Evolutionary conservation across 2,113 vertebrate species (phyloP).

Genomic region (Neodontobutis hainanensis): DNA sequence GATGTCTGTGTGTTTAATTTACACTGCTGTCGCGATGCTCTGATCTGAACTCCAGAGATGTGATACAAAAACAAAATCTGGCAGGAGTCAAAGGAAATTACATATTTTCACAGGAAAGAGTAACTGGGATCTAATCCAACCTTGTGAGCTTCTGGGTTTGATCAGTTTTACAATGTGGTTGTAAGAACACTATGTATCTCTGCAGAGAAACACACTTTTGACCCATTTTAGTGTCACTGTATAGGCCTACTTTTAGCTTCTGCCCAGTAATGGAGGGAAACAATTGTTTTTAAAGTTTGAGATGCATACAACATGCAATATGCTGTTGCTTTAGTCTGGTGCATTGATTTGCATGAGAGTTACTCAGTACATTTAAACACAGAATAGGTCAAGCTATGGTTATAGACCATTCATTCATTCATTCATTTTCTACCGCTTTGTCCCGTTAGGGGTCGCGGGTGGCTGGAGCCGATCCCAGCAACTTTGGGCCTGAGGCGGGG

Average conservation of each 20-base stretch:
- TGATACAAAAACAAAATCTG: slow-evolving; percentile 21
- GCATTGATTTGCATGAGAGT: too few species aligned
- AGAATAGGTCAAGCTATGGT: too few species aligned
- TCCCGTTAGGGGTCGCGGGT: too few species aligned
- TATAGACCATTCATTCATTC: too few species aligned
- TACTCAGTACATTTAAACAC: too few species aligned
- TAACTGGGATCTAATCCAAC: slow-evolving; percentile 6
- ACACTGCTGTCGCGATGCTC: slow-evolving; percentile 7
- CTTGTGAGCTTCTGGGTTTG: background rate
- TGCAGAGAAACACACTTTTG: background rate
- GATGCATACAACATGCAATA: too few species aligned
- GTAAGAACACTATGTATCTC: background rate
- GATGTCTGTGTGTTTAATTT: slow-evolving; percentile 41
- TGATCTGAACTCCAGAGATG: slow-evolving; percentile 19
- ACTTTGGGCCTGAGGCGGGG: too few species aligned
- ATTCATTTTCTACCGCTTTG: too few species aligned
- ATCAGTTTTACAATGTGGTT: background rate
- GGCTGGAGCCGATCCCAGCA: too few species aligned
- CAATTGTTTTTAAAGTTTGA: too few species aligned
- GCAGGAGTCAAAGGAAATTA: slow-evolving; percentile 10
- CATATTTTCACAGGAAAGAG: slow-evolving; percentile 39
- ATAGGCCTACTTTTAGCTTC: background rate
- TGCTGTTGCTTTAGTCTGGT: too few species aligned
- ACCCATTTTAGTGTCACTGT: background rate
- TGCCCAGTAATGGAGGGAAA: background rate